Base-by-base conservation (phyloP, 2,888 invertebrate species). In the Drosophila koepferae region DNA sequence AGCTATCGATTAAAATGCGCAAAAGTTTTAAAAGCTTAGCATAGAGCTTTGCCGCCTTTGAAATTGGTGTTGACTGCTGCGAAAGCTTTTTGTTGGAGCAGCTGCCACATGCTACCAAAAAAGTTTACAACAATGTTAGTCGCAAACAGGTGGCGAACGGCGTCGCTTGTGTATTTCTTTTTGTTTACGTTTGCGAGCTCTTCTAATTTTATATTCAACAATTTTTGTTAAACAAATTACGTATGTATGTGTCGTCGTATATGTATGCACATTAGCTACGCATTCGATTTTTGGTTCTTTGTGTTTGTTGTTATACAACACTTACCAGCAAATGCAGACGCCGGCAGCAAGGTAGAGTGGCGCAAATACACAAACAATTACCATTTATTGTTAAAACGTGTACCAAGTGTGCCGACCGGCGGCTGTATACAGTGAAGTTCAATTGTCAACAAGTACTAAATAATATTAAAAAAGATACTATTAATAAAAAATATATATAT, bases 231-330 rank as follows among this genome's bases (percentile, higher is more conserved):
- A 78, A 78, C 31, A 72, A 68, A 64, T 60, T 67, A 55, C 63
- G 67, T 20, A 31, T 23, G 16, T 48, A 38, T 34, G 40, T 48
- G 20, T 49, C 48, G 20, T 49, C 56, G 12, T 43, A 40, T 40
- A 54, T 53, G 43, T 20, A 23, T 14, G 10, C 18, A 44, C 8
- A 23, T 23, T 31, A 44, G 6, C 18, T 38, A 72, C 56, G 49
- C 62, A 53, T 66, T 54, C n/a, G 34, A 62, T 67, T 54, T 10
- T 48, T 48, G 41, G 23, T 23, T 61, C 59, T 61, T 59, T 46
- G 31, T 62, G 51, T 56, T 36, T 56, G 62, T 55, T 71, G 63
- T 90, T 83, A 77, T 74, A 71, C 86, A 80, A 86, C 90, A 85
- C 86, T 83, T 68, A 59, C 51, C 55, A 49, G 23, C 16, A 65